Percentiles rank a stretch among this genome's conserved stretches.
Conservation (phyloP, 1,140 invertebrate species). For the Nomia melanderi region DNA sequence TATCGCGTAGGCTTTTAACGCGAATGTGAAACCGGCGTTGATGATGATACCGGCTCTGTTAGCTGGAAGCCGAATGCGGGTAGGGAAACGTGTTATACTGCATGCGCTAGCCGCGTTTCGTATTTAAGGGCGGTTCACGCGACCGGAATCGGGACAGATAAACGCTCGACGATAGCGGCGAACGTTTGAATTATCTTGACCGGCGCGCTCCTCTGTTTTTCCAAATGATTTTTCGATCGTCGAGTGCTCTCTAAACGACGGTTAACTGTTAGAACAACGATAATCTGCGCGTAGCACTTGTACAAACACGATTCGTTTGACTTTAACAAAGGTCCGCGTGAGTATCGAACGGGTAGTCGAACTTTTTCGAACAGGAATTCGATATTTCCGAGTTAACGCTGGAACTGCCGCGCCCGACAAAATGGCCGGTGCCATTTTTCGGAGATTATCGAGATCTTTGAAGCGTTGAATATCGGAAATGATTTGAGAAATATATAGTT, state of each 20-base stretch:
- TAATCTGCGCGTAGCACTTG: background rate
- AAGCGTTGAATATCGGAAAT: no score
- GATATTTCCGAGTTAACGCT: no score
- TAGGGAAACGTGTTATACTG: background rate
- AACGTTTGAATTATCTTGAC: constrained; percentile 3
- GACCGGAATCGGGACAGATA: constrained; percentile 14
- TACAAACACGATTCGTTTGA: background rate
- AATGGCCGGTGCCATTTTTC: no score
- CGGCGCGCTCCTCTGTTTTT: background rate
- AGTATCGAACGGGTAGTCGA: background rate
- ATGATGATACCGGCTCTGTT: constrained; percentile 21
- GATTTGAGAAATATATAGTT: no score
- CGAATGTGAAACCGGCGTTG: constrained; percentile 13
- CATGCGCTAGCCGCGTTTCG: background rate
- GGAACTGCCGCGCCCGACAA: no score
- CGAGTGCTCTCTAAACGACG: background rate
- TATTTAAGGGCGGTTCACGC: constrained; percentile 24
- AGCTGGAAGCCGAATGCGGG: constrained; percentile 23
- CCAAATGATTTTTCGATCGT: background rate
- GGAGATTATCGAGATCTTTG: no score
- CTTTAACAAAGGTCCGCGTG: background rate
- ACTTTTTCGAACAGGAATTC: no score
- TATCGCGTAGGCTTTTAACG: constrained; percentile 1
- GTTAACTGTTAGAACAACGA: background rate
- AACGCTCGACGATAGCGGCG: background rate